phyloP scores from a whole-genome alignment of 2,113 vertebrate genomes.

The Tachysurus fulvidraco region DNA sequence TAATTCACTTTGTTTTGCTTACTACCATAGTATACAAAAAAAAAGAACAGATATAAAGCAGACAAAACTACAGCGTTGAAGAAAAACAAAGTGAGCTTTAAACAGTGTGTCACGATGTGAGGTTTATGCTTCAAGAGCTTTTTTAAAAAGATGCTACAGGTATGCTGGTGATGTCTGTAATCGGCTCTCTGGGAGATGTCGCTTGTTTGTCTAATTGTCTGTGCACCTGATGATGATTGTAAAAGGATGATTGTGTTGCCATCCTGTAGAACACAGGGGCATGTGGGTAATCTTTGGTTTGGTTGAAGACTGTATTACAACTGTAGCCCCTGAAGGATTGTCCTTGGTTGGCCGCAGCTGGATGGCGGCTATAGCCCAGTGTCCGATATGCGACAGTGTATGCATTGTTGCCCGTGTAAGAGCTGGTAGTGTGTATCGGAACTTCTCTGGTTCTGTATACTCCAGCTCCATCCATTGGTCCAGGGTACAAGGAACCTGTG shows the following conservation, averaged over 20 bases:
- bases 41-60: not conserved
- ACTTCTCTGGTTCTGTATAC: constrained; percentile 16
- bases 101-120: not conserved
- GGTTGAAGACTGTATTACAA: constrained; percentile 24
- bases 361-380: constrained; percentile 5
- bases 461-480: not conserved
- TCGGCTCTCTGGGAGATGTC: not conserved
- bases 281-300: constrained; percentile 19
- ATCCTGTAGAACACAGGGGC: constrained; percentile 37
- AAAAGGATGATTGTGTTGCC: constrained; percentile 25
- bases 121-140: not conserved
- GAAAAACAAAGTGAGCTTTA: not conserved
- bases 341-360: not conserved
- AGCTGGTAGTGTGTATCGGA: constrained; percentile 31
- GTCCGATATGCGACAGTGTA: constrained; percentile 47
- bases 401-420: constrained; percentile 3
- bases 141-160: constrained; percentile 32
- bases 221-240: constrained; percentile 4
- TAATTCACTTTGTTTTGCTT: not conserved
- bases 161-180: not conserved
- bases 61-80: not conserved
- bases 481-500: constrained; percentile 36
- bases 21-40: not conserved
- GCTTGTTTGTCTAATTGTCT: constrained; percentile 13
- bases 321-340: constrained; percentile 30